Conservation (phyloP, 2,888 invertebrate species). For the Resseliella maxima region DNA sequence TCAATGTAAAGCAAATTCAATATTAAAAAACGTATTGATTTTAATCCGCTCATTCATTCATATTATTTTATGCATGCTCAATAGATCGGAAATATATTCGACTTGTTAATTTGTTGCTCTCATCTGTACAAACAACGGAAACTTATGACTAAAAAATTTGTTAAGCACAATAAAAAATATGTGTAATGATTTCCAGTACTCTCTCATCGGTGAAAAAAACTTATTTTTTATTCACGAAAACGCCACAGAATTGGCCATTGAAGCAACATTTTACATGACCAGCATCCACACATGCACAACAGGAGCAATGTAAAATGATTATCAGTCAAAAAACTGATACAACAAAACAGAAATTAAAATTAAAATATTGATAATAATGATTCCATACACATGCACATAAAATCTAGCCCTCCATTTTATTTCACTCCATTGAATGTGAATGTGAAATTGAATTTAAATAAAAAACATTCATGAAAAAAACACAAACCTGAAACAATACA, state of each 20-base stretch:
- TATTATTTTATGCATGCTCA: background rate
- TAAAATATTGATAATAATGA: conserved; percentile 1
- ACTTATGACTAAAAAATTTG: too few species aligned
- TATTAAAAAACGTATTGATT: too few species aligned
- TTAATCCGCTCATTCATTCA: background rate
- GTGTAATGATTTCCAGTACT: background rate
- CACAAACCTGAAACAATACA: background rate
- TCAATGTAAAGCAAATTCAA: too few species aligned
- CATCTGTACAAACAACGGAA: background rate
- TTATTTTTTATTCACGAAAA: background rate
- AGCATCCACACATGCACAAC: background rate
- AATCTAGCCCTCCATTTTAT: conserved; percentile 16
- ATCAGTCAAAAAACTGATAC: background rate
- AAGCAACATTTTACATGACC: background rate
- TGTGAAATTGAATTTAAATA: background rate
- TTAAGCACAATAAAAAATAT: background rate
- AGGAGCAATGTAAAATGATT: background rate
- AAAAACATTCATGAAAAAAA: background rate
- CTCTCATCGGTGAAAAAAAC: background rate
- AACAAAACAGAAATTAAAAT: background rate
- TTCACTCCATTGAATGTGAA: background rate
- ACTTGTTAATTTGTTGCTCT: background rate
- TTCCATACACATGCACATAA: background rate
- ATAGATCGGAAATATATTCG: background rate
- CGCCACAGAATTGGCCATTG: background rate